Conservation (phyloP, 2,113 vertebrate species). For the Antigone vipio region DNA sequence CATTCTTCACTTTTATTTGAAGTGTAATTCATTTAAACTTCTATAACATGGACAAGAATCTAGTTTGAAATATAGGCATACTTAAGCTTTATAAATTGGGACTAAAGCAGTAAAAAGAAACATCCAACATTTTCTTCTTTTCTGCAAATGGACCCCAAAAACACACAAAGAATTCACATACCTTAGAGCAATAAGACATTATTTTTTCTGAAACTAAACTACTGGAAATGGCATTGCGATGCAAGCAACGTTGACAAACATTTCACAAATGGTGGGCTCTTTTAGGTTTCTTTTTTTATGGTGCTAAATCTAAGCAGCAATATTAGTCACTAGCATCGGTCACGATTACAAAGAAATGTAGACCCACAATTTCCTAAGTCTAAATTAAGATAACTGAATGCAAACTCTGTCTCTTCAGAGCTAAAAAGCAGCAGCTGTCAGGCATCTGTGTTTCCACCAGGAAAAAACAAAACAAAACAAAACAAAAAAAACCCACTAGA, state of each 20-base stretch:
- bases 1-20: constrained; percentile 59
- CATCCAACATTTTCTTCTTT: background rate
- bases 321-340: background rate
- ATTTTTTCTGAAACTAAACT: background rate
- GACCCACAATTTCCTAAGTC: background rate
- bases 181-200: background rate
- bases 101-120: background rate
- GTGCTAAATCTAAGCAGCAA: background rate
- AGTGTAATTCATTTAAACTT: constrained; percentile 44
- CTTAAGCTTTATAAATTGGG: constrained; percentile 14
- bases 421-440: background rate
- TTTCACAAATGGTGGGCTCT: background rate
- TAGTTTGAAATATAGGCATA: constrained; percentile 40
- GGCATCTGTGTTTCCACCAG: background rate
- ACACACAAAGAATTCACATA: background rate
- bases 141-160: background rate
- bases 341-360: background rate
- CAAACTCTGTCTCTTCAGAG: background rate
- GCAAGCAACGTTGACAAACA: background rate
- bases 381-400: background rate
- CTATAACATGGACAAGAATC: constrained; percentile 34
- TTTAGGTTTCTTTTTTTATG: background rate
- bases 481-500: background rate
- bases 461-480: background rate
- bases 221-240: background rate